Conservation (phyloP, 2,113 vertebrate genomes). For the Girardinichthys multiradiatus region DNA sequence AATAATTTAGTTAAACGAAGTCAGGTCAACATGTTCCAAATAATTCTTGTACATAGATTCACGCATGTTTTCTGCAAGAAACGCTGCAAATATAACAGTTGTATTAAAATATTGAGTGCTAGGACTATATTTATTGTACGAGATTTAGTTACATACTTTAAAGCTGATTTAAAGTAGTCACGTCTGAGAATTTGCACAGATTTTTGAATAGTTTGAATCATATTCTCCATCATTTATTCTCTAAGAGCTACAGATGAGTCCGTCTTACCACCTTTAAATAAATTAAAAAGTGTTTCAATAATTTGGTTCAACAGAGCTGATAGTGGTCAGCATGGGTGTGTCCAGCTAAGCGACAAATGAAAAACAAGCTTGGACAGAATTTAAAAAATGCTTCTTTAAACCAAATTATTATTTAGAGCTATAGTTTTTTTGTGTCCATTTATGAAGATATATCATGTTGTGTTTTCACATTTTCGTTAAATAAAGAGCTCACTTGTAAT, state of each 20-base stretch:
- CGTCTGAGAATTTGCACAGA: background rate
- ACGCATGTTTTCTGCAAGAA: rapidly evolving
- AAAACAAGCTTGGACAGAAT: too few relatives aligned
- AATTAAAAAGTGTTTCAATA: background rate
- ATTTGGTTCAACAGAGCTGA: background rate
- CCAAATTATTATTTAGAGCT: background rate
- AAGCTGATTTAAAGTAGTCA: background rate
- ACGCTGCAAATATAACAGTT: background rate
- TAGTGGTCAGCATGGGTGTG: background rate
- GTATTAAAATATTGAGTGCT: background rate
- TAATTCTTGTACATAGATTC: background rate
- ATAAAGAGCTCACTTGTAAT: background rate
- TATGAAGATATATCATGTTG: background rate
- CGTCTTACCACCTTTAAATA: background rate
- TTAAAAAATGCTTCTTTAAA: background rate
- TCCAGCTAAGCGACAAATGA: background rate
- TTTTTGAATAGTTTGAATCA: background rate
- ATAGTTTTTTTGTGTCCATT: background rate
- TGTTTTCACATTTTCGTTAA: too few relatives aligned
- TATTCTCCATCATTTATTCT: background rate
- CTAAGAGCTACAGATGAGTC: background rate
- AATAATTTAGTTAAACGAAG: background rate
- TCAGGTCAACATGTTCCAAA: background rate
- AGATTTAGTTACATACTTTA: background rate
- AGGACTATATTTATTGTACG: background rate